A percentile compares a stretch with the other conserved stretches of the same genome.
Evolutionary conservation across 2,113 vertebrate genomes (phyloP).

Genomic region (Prunella fulvescens): DNA sequence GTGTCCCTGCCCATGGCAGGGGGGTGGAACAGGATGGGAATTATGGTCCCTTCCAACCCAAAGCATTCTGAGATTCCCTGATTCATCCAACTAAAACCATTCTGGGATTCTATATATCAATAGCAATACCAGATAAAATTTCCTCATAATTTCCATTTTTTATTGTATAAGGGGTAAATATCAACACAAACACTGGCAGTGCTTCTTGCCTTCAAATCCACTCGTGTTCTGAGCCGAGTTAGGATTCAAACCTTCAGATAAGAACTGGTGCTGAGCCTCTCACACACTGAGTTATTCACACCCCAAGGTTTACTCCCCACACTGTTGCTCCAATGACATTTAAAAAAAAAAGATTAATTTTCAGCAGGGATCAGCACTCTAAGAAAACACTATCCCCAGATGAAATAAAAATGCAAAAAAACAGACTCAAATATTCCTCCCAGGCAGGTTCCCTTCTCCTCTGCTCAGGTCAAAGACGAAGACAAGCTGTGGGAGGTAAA

Average conservation of each 20-base stretch:
- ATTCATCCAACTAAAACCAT: not conserved
- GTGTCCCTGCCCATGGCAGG: not conserved
- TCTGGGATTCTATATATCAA: not conserved
- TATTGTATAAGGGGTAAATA: not conserved
- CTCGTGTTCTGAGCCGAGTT: not conserved
- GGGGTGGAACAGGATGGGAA: too few species aligned
- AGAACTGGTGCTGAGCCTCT: not conserved
- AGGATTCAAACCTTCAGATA: not conserved
- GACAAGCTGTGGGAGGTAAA: slow-evolving; percentile 34
- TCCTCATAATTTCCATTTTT: not conserved
- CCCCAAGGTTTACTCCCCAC: not conserved
- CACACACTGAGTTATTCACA: not conserved
- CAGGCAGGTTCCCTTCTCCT: slow-evolving; percentile 1
- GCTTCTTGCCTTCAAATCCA: not conserved
- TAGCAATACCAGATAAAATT: not conserved
- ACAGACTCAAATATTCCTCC: not conserved
- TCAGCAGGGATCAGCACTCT: not conserved
- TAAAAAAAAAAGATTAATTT: not conserved
- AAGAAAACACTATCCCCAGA: not conserved
- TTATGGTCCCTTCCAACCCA: not conserved
- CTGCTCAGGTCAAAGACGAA: not conserved
- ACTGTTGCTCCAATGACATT: not conserved
- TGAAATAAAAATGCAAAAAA: slow-evolving; percentile 39
- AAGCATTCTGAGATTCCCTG: not conserved
- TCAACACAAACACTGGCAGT: not conserved